Base-by-base conservation (phyloP, 2,797 vertebrate genomes). In the Lepidocolaptes lacrymiger region DNA sequence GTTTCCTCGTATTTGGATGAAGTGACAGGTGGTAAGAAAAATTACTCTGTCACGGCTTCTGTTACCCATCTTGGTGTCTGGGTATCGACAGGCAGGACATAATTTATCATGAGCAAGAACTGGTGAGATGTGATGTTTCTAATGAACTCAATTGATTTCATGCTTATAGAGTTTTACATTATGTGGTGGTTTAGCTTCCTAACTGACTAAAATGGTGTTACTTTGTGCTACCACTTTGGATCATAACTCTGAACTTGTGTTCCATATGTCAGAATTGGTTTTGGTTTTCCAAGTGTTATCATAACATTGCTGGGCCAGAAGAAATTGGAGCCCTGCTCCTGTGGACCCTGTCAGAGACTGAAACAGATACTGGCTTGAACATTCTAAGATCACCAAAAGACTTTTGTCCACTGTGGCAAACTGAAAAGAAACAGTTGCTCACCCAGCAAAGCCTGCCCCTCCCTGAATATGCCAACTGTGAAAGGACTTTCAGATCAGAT, bases 81-180 rank as follows among this genome's bases (percentile, higher is more conserved):
- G n/a, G 44, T 93, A 34, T 85, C 46, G 79, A 91, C 72, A 80
- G 52, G 7, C 37, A 89, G 58, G 30, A 74, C 56, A 72, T 83
- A 89, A 91, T 88, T 95, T 80, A 80, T 85, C 75, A 83, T 85
- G 64, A 68, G 20, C 27, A 61, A 85, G 77, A 36, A 37, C 0
- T 68, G 54, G 56, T 51, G 46, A 52, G 68, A 30, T 2, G 12
- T 2, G 4, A 32, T 61, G 26, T 58, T 92, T 95, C 69, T 92
- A 87, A 92, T 68, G 78, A 89, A 48, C 61, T 87, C 22, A 2
- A 72, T 34, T 84, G 78, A 85, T 94, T 94, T 89, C 54, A 17
- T 68, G 37, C n/a, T 88, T 2, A 15, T 23, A 39, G 34, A 30
- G 9, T 59, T 75, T 92, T 66, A 82, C 22, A 11, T 59, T 44